Base-by-base conservation (phyloP, 2,888 invertebrate genomes). In the Cerceris rybyensis region DNA sequence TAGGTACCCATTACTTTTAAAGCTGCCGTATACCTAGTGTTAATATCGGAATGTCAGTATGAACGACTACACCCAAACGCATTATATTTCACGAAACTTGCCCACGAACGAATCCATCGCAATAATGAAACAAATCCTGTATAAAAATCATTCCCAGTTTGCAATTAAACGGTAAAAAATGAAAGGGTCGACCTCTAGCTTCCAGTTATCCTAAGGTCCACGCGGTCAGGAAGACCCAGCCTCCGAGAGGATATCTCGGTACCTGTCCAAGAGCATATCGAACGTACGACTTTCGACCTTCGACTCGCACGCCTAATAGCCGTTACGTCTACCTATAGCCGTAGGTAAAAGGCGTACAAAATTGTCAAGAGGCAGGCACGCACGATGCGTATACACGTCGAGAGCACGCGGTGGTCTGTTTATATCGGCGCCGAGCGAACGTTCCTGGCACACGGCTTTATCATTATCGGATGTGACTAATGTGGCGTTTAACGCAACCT, bases 391-490 rank as follows among this genome's bases (percentile, higher is more conserved):
- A 72, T 70, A 68, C 61, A 50, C 41, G 49, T 28, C 28, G 28
- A 28, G 55, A 17, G 42, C 59, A 52, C 70, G 63, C 74, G 77
- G 77, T 70, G 78, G 80, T 70, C 79, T 72, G 84, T 85, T 84
- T 86, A 85, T 85, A 86, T 81, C 86, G 79, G 75, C 81, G 82
- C 75, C 75, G 81, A 69, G 79, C 83, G 82, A 86, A 83, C 83
- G 77, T 84, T 77, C 84, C 83, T 83, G 83, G 82, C 28, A 81
- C 82, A 82, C 80, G 82, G 86, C 86, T 89, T 88, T 86, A 88
- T 89, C 87, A 89, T 88, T 90, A 88, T 90, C 88, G 85, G 87
- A 89, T 88, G 88, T 89, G 87, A 89, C 90, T 89, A 90, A 89
- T 88, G 88, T 86, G 85, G 85, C 87, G 86, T 87, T 90, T 88